phyloP scores from a whole-genome alignment of 64 coral and sea anemone genomes.

The Stichodactyla helianthus region DNA sequence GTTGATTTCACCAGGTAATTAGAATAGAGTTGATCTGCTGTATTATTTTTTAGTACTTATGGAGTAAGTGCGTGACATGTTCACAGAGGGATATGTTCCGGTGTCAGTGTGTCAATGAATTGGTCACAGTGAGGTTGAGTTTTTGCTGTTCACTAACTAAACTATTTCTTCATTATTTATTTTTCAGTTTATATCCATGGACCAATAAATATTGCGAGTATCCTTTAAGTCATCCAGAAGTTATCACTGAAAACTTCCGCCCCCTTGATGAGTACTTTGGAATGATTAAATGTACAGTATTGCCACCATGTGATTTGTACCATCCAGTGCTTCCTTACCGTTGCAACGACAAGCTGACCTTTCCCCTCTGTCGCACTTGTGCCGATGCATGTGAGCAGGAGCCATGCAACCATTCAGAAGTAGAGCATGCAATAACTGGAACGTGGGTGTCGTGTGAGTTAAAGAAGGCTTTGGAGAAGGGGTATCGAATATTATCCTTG shows the following conservation, averaged over 20 bases:
- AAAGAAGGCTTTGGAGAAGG: not conserved
- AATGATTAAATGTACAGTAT: not conserved
- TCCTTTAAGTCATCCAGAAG: not conserved
- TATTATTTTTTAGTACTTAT: not conserved
- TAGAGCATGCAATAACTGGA: not conserved
- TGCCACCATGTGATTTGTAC: not conserved
- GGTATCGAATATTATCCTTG: not conserved
- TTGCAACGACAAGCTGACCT: slow-evolving; percentile 3
- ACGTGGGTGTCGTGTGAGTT: not conserved
- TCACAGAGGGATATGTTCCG: too few relatives aligned
- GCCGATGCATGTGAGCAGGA: not conserved
- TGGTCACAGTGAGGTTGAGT: too few relatives aligned
- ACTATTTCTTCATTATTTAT: not conserved
- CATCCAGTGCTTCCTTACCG: slow-evolving; percentile 42
- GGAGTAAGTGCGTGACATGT: too few relatives aligned
- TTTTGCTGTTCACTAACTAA: too few relatives aligned
- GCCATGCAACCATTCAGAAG: not conserved
- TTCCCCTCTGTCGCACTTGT: slow-evolving; percentile 29
- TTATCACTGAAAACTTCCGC: not conserved
- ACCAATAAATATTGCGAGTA: slow-evolving; percentile 6
- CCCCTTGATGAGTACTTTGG: not conserved
- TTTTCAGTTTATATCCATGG: not conserved
- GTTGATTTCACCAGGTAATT: slow-evolving; percentile 39
- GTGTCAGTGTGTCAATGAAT: too few relatives aligned
- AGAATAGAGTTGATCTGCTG: not conserved